Evolutionary conservation across 2,113 vertebrate species (phyloP), one percentile per base, ranked within the genome.

Genomic region (Drymodes brunneopygia): DNA sequence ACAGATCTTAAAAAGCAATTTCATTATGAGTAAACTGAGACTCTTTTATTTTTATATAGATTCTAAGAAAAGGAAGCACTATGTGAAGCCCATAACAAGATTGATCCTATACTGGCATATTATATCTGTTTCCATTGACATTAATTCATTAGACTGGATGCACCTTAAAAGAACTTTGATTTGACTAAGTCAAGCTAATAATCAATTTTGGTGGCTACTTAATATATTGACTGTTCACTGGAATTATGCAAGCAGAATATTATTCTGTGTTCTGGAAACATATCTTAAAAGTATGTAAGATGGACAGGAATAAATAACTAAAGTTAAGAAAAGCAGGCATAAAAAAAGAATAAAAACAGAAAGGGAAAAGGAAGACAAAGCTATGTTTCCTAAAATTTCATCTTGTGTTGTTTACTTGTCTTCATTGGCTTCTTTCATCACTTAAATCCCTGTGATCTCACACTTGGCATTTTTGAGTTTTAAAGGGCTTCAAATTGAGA

Each of bases 401-500:
- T 79, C 42, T 29, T 20, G 0, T 60, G 20, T 69, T 95, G 62
- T 92, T 90, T 90, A 83, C 53, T 92, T 94, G 35, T 79, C 36
- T 92, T 86, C 50, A 51, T 82, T 95, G 74, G 21, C 33, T 73
- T 85, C 72, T 93, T 95, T 96, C 86, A 95, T 95, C 72, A 50
- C 56, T 92, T 80, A 70, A 75, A 82, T 90, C 60, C 48, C 53
- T 93, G 27, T 93, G 91, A 95, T 97, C 86, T 95, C 62, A 78
- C 36, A 14, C 22, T 83, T 94, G 88, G 67, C 86, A 90, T 86
- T 94, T 90, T 62, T 9, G 12, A 75, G 18, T 75, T 91, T 93
- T 69, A 78, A 94, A 69, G 79, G 51, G 47, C 73, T 92, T 86
- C 42, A 90, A 51, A 74, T 10, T 66, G 64, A 77, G 42, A 81